These are phyloP conservation scores for Carassius auratus DNA, from an alignment of 2,113 vertebrate genomes.

Conservation along the genomic window DNA sequence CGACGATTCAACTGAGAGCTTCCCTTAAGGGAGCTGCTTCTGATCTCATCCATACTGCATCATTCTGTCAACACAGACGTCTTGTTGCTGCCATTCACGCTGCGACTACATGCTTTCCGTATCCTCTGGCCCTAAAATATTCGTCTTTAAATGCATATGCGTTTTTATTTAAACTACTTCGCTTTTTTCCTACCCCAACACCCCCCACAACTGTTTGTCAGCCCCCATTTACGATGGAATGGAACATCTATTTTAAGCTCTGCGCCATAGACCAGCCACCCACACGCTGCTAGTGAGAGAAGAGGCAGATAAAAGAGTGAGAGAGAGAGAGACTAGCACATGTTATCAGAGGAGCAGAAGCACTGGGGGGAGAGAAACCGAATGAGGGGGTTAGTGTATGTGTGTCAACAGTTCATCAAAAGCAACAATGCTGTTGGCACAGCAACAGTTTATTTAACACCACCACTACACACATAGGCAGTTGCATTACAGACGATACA, in stretches of 20 bases:
- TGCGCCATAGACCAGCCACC: conserved; percentile 68
- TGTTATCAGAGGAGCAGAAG: conserved; percentile 45
- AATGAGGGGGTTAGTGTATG: not conserved
- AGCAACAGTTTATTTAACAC: conserved; percentile 56
- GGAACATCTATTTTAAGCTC: conserved; percentile 78
- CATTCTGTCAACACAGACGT: conserved; percentile 55
- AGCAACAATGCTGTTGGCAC: conserved; percentile 49
- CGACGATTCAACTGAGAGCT: conserved; percentile 27
- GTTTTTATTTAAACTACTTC: conserved; percentile 57
- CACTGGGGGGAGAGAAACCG: not conserved
- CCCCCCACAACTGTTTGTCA: conserved; percentile 66
- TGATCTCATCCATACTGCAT: conserved; percentile 56
- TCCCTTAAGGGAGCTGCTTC: conserved; percentile 12
- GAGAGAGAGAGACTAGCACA: conserved; percentile 65
- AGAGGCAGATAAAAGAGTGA: conserved; percentile 7
- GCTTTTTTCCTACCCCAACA: conserved; percentile 42
- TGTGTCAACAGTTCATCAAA: conserved; percentile 55
- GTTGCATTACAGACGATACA: conserved; percentile 47
- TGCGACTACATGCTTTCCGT: conserved; percentile 26
- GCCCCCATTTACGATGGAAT: conserved; percentile 64
- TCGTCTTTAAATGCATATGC: conserved; percentile 55
- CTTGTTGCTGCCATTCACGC: conserved; percentile 37
- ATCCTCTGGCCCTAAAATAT: conserved; percentile 61
- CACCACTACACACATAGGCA: conserved; percentile 31
- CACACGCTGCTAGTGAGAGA: conserved; percentile 65